Evolutionary conservation across 2,888 invertebrate species (phyloP), one percentile per base, ranked within the genome.

Genomic region (Tortrix viridana): DNA sequence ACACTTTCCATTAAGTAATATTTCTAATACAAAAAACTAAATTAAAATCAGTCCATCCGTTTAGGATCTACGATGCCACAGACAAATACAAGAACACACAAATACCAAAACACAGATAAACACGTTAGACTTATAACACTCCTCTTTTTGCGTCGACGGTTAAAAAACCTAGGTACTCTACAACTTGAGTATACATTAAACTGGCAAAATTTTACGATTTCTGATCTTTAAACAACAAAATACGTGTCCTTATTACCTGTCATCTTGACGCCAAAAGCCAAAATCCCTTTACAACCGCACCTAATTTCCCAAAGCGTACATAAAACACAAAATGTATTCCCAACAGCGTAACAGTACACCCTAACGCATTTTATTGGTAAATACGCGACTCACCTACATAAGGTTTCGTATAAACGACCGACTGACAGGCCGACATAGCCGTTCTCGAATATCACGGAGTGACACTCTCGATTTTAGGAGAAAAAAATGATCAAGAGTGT

Each of bases 381-480:
- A 58, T 48, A 67, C 58, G 63, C 71, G n/a, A n/a, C 74, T 74
- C 75, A 71, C 71, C 65, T 69, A 52, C 74, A 66, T 80, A 81
- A 71, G 84, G 84, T 74, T 84, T 84, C 84, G 44, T 65, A 70
- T 65, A 69, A 74, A 71, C 72, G 72, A 73, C 74, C 67, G 71
- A 71, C 68, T 76, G 77, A 71, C 77, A 75, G 67, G 67, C 68
- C 67, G 69, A 74, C 37, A 41, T 63, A 71, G 69, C 71, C 71
- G 70, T 71, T 79, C 75, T 84, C 85, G 68, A 78, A 82, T 86
- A 74, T 80, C 83, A 57, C 43, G 49, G 70, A 78, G 74, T 81
- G 85, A 83, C 84, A 84, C 80, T 80, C 82, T 71, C 74, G 77
- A 77, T 89, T 88, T 87, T 80, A 76, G 77, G 80, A 80, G 74